Base-by-base conservation (phyloP, 2,888 invertebrate species). In the Tenthredo notha region DNA sequence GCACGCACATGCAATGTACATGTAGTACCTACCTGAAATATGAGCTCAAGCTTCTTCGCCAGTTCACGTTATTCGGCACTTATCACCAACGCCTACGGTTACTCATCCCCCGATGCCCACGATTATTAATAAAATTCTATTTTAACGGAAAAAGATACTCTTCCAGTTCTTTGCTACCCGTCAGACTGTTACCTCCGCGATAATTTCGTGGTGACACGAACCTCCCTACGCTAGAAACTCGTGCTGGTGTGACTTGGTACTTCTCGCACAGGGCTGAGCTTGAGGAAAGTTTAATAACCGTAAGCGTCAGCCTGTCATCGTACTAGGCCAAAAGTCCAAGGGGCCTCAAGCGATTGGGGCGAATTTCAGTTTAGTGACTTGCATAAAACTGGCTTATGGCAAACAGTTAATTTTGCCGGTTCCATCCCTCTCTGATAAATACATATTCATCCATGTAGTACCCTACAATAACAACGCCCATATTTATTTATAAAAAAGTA, bases 171-270 rank as follows among this genome's bases (percentile, higher is more conserved):
- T 25, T 40, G 7, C 50, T 25, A 77, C 50, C 33, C 80, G 61
- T 80, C 80, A 61, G 61, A 80, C 40, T 21, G 58, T 80, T 80
- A 61, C 61, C 58, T 12, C 61, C n/a, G 61, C 61, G 61, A 50
- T 80, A 80, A 80, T 80, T 80, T 80, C 80, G 58, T n/a, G 21
- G 61, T 40, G 80, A 80, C 80, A 80, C 80, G 80, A 80, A 80
- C 37, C 80, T 61, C 61, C 61, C 61, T 61, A 6, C 61, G 80
- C 21, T 15, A 58, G 58, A 18, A 18, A 37, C 50, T 40, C 21
- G 80, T 12, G 58, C 21, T 40, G 54, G 77, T 50, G 25, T 2
- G 29, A 33, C 77, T 77, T 33, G 18, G 77, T 54, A 54, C 29
- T 50, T 50, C 40, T 9, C 12, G 74, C 74, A 47, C 50, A 50